phyloP scores from a whole-genome alignment of 2,797 vertebrate genomes.

The Lithobates sylvaticus region DNA sequence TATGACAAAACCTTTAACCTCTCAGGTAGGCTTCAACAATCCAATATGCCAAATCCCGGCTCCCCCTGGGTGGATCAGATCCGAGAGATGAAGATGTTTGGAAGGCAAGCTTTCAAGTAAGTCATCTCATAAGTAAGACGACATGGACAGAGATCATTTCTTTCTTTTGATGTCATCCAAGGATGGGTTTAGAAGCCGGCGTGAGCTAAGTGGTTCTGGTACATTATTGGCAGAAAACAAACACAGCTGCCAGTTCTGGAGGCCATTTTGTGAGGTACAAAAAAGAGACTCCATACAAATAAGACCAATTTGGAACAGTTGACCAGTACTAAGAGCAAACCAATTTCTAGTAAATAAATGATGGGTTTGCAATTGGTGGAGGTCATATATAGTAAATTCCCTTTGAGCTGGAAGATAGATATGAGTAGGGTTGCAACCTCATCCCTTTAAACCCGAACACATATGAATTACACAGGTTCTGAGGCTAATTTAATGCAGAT shows the following conservation, averaged over 20 bases:
- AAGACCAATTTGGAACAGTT: too few species aligned
- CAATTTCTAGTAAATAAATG: too few species aligned
- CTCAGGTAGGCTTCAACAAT: slow-evolving; percentile 65
- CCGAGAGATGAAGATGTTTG: slow-evolving; percentile 16
- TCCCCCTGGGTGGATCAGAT: slow-evolving; percentile 10
- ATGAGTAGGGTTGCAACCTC: too few species aligned
- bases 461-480: too few species aligned
- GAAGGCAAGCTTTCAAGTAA: slow-evolving; percentile 2
- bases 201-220: background rate
- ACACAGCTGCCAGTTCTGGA: background rate
- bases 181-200: slow-evolving; percentile 19
- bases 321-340: too few species aligned
- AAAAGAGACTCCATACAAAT: too few species aligned
- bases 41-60: slow-evolving; percentile 66
- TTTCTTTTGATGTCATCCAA: slow-evolving; percentile 6
- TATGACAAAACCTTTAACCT: slow-evolving; percentile 68
- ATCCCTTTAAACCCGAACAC: too few species aligned
- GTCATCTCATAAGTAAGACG: background rate
- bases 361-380: too few species aligned
- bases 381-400: too few species aligned
- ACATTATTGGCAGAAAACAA: background rate
- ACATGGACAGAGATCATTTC: background rate
- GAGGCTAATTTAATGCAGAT: too few species aligned
- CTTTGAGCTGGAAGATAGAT: too few species aligned
- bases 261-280: background rate